A percentile compares a stretch with the other conserved stretches of the same genome.
Evolutionary conservation across 2,113 vertebrate species (phyloP).

Genomic region (Climacteris rufus): DNA sequence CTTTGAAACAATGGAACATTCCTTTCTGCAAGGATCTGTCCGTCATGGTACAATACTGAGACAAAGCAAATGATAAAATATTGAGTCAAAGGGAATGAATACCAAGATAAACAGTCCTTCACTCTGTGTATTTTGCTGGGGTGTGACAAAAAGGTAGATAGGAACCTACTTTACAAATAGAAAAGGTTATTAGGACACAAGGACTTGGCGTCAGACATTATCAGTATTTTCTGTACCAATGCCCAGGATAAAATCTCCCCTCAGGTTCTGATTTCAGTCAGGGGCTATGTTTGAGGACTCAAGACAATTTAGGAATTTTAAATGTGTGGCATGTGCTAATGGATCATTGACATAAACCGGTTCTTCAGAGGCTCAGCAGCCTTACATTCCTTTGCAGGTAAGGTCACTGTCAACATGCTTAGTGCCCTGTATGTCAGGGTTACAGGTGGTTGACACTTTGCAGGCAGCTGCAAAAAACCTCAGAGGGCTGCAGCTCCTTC

Average conservation of each 20-base stretch:
- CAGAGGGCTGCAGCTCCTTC: neutral
- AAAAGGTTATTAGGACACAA: conserved; percentile 17
- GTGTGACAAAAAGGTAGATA: conserved; percentile 23
- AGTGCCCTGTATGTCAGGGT: neutral
- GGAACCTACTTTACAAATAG: conserved; percentile 5
- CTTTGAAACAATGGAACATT: neutral
- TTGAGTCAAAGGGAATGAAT: neutral
- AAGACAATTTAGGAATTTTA: conserved; percentile 19
- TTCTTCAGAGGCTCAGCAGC: neutral
- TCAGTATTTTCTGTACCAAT: conserved; percentile 8
- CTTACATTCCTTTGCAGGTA: conserved; percentile 31
- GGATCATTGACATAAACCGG: conserved; percentile 15
- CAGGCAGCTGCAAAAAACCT: neutral
- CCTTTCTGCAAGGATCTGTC: neutral
- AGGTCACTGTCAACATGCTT: conserved; percentile 22
- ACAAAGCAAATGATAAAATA: neutral
- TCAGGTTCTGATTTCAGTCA: neutral
- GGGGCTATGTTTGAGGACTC: neutral
- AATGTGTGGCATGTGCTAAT: conserved; percentile 26
- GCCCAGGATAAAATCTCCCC: neutral
- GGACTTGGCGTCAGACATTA: neutral
- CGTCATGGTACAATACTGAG: neutral
- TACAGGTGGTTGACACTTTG: neutral
- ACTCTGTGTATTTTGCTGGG: conserved; percentile 18
- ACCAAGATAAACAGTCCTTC: conserved; percentile 7